Percentiles rank a stretch among this genome's conserved stretches.
Conservation (phyloP, 2,797 vertebrate genomes). For the Poecilia velifera region DNA sequence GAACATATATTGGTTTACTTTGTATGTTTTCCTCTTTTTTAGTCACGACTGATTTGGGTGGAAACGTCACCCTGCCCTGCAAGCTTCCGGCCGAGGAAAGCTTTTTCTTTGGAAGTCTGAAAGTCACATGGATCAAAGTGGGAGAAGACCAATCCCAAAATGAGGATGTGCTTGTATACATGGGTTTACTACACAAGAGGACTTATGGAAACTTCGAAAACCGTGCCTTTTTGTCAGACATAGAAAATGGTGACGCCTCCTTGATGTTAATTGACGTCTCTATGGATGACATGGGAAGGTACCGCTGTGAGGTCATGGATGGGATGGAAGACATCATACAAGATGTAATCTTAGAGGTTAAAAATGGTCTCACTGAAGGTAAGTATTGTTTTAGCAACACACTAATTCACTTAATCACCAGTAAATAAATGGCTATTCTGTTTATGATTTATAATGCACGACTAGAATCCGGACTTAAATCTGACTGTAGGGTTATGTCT, state of each 20-base stretch:
- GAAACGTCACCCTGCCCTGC: conserved; percentile 80
- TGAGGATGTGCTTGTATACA: conserved; percentile 86
- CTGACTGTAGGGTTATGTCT: background rate
- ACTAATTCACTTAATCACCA: background rate
- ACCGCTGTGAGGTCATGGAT: conserved; percentile 90
- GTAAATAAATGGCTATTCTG: background rate
- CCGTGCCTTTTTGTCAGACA: conserved; percentile 80
- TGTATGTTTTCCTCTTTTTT: conserved; percentile 32
- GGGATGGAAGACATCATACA: conserved; percentile 85
- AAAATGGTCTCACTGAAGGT: conserved; percentile 68
- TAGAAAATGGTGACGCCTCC: conserved; percentile 85
- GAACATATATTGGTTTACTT: background rate
- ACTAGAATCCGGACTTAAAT: background rate
- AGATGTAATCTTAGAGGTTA: conserved; percentile 84
- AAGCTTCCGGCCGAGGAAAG: conserved; percentile 33
- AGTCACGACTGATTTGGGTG: conserved; percentile 79
- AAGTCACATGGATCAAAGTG: conserved; percentile 93
- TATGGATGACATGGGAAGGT: conserved; percentile 87
- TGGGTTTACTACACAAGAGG: conserved; percentile 90
- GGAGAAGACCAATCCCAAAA: conserved; percentile 81
- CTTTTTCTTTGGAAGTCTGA: conserved; percentile 70
- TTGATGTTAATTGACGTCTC: conserved; percentile 83
- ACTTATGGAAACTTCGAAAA: conserved; percentile 83
- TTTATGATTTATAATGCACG: background rate
- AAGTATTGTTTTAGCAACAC: conserved; percentile 18